These are phyloP conservation scores for Oikopleura dioica DNA, from an alignment of 23 tunicate genomes.

Conservation along the genomic window DNA sequence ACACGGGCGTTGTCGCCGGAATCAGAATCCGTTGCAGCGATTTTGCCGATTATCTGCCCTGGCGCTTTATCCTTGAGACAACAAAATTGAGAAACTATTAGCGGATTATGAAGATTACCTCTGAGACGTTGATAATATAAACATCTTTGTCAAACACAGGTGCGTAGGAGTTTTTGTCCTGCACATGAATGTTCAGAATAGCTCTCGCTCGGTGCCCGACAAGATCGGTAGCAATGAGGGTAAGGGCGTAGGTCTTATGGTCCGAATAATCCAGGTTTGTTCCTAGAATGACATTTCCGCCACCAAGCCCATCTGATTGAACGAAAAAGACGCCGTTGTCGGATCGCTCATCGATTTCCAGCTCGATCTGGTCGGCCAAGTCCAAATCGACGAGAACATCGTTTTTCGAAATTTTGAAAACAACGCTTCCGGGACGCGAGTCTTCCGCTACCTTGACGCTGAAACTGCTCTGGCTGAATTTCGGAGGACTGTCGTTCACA, in stretches of 20 bases:
- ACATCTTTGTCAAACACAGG: slow-evolving; percentile 37
- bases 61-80: slow-evolving; percentile 12
- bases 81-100: too few species aligned
- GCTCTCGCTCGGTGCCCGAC: slow-evolving; percentile 37
- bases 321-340: slow-evolving; percentile 21
- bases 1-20: slow-evolving; percentile 31
- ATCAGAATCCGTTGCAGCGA: slow-evolving; percentile 65
- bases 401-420: slow-evolving; percentile 28
- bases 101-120: too few species aligned
- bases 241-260: slow-evolving; percentile 19
- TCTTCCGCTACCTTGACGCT: slow-evolving; percentile 25
- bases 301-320: background rate
- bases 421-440: slow-evolving; percentile 16
- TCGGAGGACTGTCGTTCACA: slow-evolving; percentile 45
- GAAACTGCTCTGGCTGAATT: slow-evolving; percentile 29
- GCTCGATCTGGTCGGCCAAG: slow-evolving; percentile 20
- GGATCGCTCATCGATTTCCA: slow-evolving; percentile 19
- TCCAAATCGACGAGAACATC: slow-evolving; percentile 31
- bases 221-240: slow-evolving; percentile 16
- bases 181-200: slow-evolving; percentile 25
- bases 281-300: slow-evolving; percentile 25
- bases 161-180: slow-evolving; percentile 55
- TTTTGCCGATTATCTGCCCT: slow-evolving; percentile 11
- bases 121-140: slow-evolving; percentile 16
- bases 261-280: slow-evolving; percentile 34